Conservation (phyloP, 2,113 vertebrate genomes). For the Ophthalmolycus amberensis region DNA sequence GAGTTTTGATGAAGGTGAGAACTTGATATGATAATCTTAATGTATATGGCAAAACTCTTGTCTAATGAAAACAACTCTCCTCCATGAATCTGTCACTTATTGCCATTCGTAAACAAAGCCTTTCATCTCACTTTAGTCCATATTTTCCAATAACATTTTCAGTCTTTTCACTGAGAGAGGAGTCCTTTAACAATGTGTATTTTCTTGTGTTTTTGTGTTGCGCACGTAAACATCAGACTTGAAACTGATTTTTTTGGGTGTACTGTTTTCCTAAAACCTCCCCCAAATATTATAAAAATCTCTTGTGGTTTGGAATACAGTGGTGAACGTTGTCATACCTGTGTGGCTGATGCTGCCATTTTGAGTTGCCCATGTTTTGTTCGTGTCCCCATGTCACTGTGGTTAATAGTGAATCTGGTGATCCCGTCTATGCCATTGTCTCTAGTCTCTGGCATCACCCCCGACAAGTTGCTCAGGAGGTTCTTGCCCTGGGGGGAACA, state of each 20-base stretch:
- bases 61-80: conserved; percentile 48
- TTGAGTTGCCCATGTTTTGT: conserved; percentile 81
- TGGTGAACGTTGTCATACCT: conserved; percentile 78
- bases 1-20: conserved; percentile 52
- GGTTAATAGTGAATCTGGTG: conserved; percentile 81
- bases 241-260: conserved; percentile 64
- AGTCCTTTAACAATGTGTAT: conserved; percentile 47
- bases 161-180: conserved; percentile 44
- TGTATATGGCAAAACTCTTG: conserved; percentile 53
- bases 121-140: conserved; percentile 39
- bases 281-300: conserved; percentile 39
- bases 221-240: conserved; percentile 88
- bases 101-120: conserved; percentile 84
- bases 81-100: conserved; percentile 82
- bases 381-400: conserved; percentile 82
- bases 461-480: conserved; percentile 78
- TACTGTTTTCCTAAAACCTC: conserved; percentile 29
- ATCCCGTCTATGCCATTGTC: conserved; percentile 84
- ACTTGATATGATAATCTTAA: conserved; percentile 41
- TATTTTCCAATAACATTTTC: conserved; percentile 33
- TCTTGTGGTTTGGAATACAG: conserved; percentile 65
- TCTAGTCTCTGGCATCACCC: conserved; percentile 81
- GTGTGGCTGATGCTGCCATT: conserved; percentile 82
- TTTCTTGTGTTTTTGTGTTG: conserved; percentile 70
- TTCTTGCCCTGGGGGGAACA: conserved; percentile 75